phyloP scores from a whole-genome alignment of 1,140 invertebrate species.

The Coenobita brevimanus region DNA sequence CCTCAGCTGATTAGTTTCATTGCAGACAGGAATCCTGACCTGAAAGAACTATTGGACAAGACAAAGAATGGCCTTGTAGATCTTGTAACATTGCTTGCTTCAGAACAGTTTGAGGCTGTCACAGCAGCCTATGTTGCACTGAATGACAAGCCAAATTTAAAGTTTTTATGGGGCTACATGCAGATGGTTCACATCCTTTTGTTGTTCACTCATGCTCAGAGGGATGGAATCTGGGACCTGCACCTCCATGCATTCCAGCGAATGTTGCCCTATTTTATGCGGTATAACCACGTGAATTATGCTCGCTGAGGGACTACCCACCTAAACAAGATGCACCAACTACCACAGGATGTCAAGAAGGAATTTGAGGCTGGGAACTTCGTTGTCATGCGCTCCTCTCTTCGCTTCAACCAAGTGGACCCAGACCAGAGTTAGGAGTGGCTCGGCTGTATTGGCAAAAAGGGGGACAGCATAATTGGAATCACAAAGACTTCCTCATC shows the following conservation, averaged over 20 bases:
- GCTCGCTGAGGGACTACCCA: constrained; percentile 5
- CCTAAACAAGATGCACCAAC: constrained; percentile 30
- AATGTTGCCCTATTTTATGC: constrained; percentile 24
- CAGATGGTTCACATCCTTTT: constrained; percentile 12
- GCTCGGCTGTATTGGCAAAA: too few species aligned
- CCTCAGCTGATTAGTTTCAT: background rate
- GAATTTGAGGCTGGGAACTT: too few species aligned
- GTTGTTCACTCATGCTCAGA: constrained; percentile 15
- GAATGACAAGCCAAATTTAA: constrained; percentile 1
- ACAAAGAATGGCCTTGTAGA: background rate
- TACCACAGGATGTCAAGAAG: too few species aligned
- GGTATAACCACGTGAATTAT: constrained; percentile 26
- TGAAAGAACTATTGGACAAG: background rate
- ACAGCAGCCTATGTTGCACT: background rate
- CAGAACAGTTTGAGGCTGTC: background rate
- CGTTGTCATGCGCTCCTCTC: constrained; percentile 23
- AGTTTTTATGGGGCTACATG: constrained; percentile 28
- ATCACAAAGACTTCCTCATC: too few species aligned
- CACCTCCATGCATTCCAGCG: too few species aligned
- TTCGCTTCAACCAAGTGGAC: constrained; percentile 21
- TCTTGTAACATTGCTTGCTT: background rate
- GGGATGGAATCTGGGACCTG: constrained; percentile 16
- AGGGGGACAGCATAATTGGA: too few species aligned
- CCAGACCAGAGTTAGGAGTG: too few species aligned
- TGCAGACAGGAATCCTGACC: too few species aligned